Conservation (phyloP, 2,113 vertebrate genomes). For the Vimba vimba region DNA sequence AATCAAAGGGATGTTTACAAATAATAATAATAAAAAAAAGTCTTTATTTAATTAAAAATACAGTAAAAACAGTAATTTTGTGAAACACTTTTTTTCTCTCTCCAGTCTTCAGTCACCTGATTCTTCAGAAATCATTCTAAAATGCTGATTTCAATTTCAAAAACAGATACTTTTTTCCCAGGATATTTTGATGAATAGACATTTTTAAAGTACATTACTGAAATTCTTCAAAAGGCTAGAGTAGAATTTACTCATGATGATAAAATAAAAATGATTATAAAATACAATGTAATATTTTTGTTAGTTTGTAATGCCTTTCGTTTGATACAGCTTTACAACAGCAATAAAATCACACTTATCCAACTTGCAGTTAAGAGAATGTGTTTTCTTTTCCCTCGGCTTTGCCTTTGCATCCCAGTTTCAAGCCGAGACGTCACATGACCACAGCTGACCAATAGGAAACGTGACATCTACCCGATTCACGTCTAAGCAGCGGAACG, state of each 20-base stretch:
- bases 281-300: not conserved
- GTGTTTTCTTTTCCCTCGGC: not conserved
- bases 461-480: not conserved
- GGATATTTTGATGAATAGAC: too few species aligned
- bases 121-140: not conserved
- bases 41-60: too few species aligned
- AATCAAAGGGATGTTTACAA: slow-evolving; percentile 7
- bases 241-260: not conserved
- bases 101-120: not conserved
- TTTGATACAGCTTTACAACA: not conserved
- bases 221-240: not conserved
- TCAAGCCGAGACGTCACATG: slow-evolving; percentile 47
- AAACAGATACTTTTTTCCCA: not conserved
- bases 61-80: too few species aligned
- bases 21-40: not conserved
- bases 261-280: not conserved
- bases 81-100: not conserved
- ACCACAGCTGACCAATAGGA: slow-evolving; percentile 60
- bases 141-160: not conserved
- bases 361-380: not conserved
- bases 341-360: not conserved
- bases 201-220: too few species aligned
- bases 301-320: not conserved
- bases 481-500: slow-evolving; percentile 19
- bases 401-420: not conserved